These are phyloP conservation scores for Eupithecia pulchellata DNA, from an alignment of 2,888 invertebrate genomes.

Conservation along the genomic window DNA sequence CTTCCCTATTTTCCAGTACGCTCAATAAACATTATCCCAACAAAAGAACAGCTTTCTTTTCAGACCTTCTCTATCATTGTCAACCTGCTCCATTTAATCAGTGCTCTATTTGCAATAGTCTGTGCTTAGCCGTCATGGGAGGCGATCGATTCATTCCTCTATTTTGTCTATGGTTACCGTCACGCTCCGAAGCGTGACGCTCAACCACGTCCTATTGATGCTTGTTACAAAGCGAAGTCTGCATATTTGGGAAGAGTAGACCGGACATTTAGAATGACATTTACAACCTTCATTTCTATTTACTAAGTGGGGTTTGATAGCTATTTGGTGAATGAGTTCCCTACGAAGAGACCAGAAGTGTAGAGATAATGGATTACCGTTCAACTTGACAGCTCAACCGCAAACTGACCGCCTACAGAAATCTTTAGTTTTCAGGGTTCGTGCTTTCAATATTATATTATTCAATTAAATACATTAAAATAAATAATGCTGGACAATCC, in stretches of 20 bases:
- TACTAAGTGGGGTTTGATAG: background rate
- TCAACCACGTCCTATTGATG: background rate
- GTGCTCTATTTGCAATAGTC: constrained; percentile 13
- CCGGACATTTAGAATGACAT: background rate
- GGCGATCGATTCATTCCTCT: constrained; percentile 21
- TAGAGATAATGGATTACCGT: background rate
- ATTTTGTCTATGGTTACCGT: constrained; percentile 23
- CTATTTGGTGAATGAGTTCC: background rate
- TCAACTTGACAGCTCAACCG: background rate
- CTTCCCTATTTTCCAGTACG: background rate
- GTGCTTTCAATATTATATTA: background rate
- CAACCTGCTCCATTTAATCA: constrained; percentile 12
- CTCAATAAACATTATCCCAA: background rate
- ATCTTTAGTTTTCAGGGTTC: background rate
- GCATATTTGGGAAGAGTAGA: constrained; percentile 5
- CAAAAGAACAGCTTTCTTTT: constrained; percentile 6
- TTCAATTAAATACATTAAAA: too few relatives aligned
- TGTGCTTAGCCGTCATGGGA: constrained; percentile 28
- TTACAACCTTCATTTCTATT: background rate
- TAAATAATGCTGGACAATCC: too few relatives aligned
- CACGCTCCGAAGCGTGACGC: constrained; percentile 17
- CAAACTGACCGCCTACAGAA: background rate
- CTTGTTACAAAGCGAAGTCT: background rate
- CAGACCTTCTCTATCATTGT: constrained; percentile 7
- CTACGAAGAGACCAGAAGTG: background rate